These are phyloP conservation scores for Sebastes oblongus DNA, from an alignment of 2,797 vertebrate genomes.

Conservation along the genomic window DNA sequence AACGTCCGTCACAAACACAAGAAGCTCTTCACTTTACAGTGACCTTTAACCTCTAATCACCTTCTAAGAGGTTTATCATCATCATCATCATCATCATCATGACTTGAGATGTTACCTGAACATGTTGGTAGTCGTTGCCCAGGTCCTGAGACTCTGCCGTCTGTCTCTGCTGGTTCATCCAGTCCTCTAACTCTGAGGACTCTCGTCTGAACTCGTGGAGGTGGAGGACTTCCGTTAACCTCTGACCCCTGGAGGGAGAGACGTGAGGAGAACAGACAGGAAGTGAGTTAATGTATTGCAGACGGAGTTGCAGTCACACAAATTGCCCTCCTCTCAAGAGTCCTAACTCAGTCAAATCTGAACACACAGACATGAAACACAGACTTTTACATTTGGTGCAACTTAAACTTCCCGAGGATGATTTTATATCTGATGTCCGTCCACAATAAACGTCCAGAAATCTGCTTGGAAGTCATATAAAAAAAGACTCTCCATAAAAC, in stretches of 20 bases:
- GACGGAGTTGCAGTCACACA: neutral
- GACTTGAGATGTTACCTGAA: slow-evolving; percentile 76
- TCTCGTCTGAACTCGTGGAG: slow-evolving; percentile 88
- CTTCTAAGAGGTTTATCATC: neutral
- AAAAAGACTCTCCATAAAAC: neutral
- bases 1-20: slow-evolving; percentile 19
- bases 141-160: slow-evolving; percentile 79
- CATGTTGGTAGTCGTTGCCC: slow-evolving; percentile 84
- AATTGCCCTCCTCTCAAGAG: neutral
- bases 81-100: neutral
- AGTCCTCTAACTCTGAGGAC: slow-evolving; percentile 84
- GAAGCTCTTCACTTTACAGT: neutral
- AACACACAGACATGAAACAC: neutral
- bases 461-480: neutral
- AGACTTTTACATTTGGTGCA: neutral
- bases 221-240: slow-evolving; percentile 82
- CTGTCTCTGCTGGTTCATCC: slow-evolving; percentile 85
- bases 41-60: neutral
- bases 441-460: neutral
- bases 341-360: neutral
- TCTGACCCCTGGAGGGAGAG: slow-evolving; percentile 65
- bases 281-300: neutral
- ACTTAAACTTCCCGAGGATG: neutral
- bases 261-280: neutral
- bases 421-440: neutral